Evolutionary conservation across 1,140 invertebrate species (phyloP), one percentile per base, ranked within the genome.

Genomic region (Medauroidea extradentata): DNA sequence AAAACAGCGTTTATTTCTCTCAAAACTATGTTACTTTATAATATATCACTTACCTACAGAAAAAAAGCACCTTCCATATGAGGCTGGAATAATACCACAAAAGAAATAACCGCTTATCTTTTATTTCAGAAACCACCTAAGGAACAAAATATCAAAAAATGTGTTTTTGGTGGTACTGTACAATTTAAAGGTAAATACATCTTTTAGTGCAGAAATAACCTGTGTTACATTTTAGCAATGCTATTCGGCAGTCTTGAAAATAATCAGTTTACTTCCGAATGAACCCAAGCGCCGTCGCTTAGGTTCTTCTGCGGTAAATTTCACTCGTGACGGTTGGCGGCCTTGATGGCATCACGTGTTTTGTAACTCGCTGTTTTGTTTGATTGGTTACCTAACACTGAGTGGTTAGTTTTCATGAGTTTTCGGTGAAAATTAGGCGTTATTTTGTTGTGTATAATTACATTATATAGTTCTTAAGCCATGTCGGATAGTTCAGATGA

Each of bases 41-140:
- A n/a, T n/a, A n/a, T n/a, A n/a, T n/a, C n/a, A n/a, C n/a, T n/a
- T n/a, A n/a, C n/a, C n/a, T n/a, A n/a, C n/a, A n/a, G n/a, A n/a
- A n/a, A n/a, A n/a, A n/a, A n/a, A n/a, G n/a, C n/a, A n/a, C n/a
- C n/a, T n/a, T n/a, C n/a, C n/a, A n/a, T n/a, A n/a, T n/a, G n/a
- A n/a, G n/a, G n/a, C n/a, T n/a, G n/a, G n/a, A n/a, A n/a, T n/a
- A n/a, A n/a, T n/a, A n/a, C n/a, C n/a, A n/a, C n/a, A n/a, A n/a
- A n/a, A n/a, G n/a, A n/a, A n/a, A n/a, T n/a, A n/a, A n/a, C n/a
- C n/a, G n/a, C n/a, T n/a, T n/a, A 46, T 46, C 43, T 3, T 46
- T 46, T 46, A 46, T 46, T 46, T 46, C 43, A 46, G 21, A 46
- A 46, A 46, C 43, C 43, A 46, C 16, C 21, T 23, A 46, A 46